These are phyloP conservation scores for Poeciliopsis paucimaculata DNA, from an alignment of 2,797 vertebrate genomes.

Conservation along the genomic window DNA sequence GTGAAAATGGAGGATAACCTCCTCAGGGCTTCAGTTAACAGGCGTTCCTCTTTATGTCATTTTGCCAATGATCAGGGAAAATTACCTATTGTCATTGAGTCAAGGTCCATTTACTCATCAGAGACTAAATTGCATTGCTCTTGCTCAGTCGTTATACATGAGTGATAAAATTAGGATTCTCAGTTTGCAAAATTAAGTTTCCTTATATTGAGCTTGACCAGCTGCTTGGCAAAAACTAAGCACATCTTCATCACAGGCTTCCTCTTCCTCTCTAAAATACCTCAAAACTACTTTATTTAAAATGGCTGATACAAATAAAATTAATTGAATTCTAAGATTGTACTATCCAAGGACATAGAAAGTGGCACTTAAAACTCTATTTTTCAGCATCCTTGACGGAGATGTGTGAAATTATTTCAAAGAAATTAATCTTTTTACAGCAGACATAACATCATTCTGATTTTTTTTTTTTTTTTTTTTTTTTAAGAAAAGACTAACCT, in stretches of 20 bases:
- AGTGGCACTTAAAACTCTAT: neutral
- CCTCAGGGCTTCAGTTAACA: conserved; percentile 21
- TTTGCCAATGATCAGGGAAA: conserved; percentile 16
- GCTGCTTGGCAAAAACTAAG: neutral
- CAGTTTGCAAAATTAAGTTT: neutral
- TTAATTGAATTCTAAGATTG: neutral
- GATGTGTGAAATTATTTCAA: neutral
- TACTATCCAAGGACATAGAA: neutral
- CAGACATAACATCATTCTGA: neutral
- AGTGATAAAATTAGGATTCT: neutral
- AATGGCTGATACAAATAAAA: neutral
- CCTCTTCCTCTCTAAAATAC: neutral
- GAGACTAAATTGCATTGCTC: neutral
- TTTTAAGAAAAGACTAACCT: too few relatives aligned
- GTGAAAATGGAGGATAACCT: conserved; percentile 17
- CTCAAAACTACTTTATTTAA: neutral
- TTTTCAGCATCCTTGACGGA: neutral
- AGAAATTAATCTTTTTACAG: neutral
- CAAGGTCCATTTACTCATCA: neutral
- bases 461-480: too few relatives aligned
- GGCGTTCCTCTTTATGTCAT: conserved; percentile 14
- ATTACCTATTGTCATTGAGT: conserved; percentile 26
- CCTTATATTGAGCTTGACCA: neutral
- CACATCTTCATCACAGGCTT: neutral
- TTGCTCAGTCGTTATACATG: neutral